Conservation (phyloP, 1,140 invertebrate genomes). For the Bilobella aurantiaca region DNA sequence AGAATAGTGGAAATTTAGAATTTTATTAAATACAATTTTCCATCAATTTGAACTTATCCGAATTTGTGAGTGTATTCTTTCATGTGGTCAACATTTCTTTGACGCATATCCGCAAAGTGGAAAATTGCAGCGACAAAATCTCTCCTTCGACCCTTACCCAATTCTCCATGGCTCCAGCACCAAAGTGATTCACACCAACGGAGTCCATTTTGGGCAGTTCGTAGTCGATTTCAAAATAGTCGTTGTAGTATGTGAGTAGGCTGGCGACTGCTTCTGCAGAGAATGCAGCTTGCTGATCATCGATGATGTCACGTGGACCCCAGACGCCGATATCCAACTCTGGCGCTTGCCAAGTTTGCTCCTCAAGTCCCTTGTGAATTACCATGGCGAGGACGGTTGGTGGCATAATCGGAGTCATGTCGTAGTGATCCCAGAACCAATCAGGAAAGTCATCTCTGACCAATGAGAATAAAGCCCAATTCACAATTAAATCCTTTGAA, state of each 20-base stretch:
- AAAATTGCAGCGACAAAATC: background rate
- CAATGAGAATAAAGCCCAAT: background rate
- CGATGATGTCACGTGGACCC: conserved; percentile 16
- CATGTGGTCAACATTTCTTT: background rate
- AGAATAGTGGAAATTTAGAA: background rate
- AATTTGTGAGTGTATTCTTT: background rate
- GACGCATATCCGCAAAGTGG: background rate
- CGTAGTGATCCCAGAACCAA: conserved; percentile 23
- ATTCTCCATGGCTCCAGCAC: conserved; percentile 40
- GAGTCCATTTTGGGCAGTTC: conserved; percentile 46
- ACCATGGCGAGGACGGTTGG: conserved; percentile 23
- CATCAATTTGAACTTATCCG: background rate
- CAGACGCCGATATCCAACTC: conserved; percentile 10
- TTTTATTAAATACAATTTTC: background rate
- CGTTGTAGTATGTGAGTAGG: conserved; percentile 45
- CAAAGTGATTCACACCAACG: conserved; percentile 51
- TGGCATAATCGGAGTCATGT: conserved; percentile 17
- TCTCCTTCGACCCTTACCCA: conserved; percentile 36
- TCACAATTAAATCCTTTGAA: background rate
- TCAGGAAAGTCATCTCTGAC: background rate
- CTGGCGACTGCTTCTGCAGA: conserved; percentile 43
- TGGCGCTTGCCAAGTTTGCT: conserved; percentile 13
- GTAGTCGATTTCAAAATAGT: conserved; percentile 47
- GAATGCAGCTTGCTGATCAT: conserved; percentile 36
- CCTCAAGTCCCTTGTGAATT: no score